phyloP scores from a whole-genome alignment of 2,888 invertebrate genomes.

The Aleiodes leptofemur region DNA sequence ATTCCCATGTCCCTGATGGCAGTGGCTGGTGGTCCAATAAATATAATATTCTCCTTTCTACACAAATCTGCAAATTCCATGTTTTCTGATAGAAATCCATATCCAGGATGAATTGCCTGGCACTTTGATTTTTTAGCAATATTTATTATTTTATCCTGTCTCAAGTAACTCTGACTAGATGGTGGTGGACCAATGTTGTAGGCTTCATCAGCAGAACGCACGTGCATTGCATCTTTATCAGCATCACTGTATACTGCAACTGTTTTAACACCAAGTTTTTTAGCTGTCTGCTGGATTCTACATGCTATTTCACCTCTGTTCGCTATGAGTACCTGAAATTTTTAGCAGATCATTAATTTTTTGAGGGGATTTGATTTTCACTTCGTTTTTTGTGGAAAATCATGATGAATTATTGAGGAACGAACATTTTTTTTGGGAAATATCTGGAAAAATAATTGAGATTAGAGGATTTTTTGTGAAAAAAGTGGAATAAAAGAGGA shows the following conservation, averaged over 20 bases:
- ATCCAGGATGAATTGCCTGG: constrained; percentile 98
- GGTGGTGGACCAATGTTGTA: constrained; percentile 93
- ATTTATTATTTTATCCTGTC: constrained; percentile 88
- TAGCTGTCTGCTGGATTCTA: constrained; percentile 91
- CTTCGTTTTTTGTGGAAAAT: neutral
- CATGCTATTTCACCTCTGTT: constrained; percentile 99
- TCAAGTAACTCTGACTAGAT: constrained; percentile 91
- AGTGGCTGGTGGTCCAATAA: constrained; percentile 95
- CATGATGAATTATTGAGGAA: neutral
- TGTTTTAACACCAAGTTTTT: constrained; percentile 90
- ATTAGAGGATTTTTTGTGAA: no score
- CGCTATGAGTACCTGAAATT: constrained; percentile 87
- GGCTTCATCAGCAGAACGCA: constrained; percentile 94
- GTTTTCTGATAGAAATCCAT: constrained; percentile 99
- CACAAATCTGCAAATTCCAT: constrained; percentile 96
- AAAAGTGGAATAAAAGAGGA: no score
- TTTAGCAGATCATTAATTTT: neutral
- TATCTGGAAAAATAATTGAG: no score
- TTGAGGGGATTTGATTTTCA: neutral
- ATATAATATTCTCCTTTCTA: constrained; percentile 86
- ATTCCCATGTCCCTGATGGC: constrained; percentile 99
- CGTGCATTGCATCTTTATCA: constrained; percentile 90
- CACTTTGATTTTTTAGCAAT: constrained; percentile 87
- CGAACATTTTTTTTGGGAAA: no score
- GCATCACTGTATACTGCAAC: constrained; percentile 98